A percentile compares a stretch with the other conserved stretches of the same genome.
phyloP scores from a whole-genome alignment of 2,888 invertebrate genomes.

The Amblyjoppa fuscipennis region DNA sequence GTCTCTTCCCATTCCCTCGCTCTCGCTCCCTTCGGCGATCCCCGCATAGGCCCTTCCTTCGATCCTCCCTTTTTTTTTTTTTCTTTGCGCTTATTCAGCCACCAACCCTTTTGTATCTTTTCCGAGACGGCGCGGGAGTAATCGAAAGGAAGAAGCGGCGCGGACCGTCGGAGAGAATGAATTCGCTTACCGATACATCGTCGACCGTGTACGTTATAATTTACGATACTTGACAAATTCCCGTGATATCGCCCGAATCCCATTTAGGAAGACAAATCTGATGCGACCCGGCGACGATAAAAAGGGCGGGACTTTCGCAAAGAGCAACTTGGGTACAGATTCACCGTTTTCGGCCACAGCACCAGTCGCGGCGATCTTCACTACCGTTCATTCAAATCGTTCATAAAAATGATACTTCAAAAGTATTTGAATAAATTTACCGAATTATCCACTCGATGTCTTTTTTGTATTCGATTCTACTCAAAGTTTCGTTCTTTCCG shows the following conservation, averaged over 20 bases:
- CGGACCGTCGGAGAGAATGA: constrained; percentile 46
- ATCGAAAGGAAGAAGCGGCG: constrained; percentile 31
- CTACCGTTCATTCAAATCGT: neutral
- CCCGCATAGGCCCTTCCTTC: constrained; percentile 30
- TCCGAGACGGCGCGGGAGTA: constrained; percentile 47
- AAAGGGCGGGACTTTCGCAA: constrained; percentile 58
- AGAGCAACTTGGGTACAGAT: constrained; percentile 39
- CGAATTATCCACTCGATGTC: neutral
- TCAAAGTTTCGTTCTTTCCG: neutral
- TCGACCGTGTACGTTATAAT: constrained; percentile 51
- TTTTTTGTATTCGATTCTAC: neutral
- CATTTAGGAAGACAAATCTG: constrained; percentile 52
- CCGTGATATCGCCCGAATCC: constrained; percentile 45
- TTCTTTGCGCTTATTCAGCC: constrained; percentile 16
- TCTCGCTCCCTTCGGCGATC: constrained; percentile 10
- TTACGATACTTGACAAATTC: constrained; percentile 56
- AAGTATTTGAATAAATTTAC: no score
- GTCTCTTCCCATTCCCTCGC: constrained; percentile 41
- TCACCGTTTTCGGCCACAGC: constrained; percentile 26
- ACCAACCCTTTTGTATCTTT: constrained; percentile 21
- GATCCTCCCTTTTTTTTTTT: constrained; percentile 41
- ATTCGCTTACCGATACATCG: constrained; percentile 56
- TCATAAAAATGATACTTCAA: neutral
- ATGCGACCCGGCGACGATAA: constrained; percentile 53
- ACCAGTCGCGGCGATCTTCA: neutral